phyloP scores from a whole-genome alignment of 2,113 vertebrate species.

The Zosterops pallidus region DNA sequence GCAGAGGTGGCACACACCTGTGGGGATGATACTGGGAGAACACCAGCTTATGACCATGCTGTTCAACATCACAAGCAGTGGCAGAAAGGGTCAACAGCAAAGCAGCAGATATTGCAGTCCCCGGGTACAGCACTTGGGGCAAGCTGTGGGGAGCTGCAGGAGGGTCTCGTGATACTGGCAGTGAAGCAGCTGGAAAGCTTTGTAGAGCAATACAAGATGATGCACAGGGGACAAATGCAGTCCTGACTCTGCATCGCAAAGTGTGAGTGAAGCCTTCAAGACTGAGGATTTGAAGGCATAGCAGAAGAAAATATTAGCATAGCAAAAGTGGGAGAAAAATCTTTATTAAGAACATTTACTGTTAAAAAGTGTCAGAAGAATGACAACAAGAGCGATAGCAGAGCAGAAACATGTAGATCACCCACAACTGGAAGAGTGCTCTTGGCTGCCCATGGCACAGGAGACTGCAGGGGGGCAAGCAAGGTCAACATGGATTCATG shows the following conservation, averaged over 20 bases:
- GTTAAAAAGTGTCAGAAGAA: background rate
- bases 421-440: background rate
- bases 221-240: background rate
- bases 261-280: background rate
- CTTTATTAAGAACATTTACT: background rate
- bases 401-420: background rate
- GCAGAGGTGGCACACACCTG: background rate
- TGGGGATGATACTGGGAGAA: background rate
- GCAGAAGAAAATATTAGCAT: background rate
- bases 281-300: background rate
- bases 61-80: rapidly evolving
- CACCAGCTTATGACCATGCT: rapidly evolving
- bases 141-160: background rate
- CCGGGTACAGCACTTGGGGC: rapidly evolving
- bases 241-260: background rate
- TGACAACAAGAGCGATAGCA: background rate
- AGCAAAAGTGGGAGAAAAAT: background rate
- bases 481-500: background rate
- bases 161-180: rapidly evolving
- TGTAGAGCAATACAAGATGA: rapidly evolving
- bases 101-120: background rate
- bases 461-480: background rate
- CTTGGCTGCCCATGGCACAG: rapidly evolving
- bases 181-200: background rate
- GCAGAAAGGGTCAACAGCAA: rapidly evolving